Evolutionary conservation across 2,797 vertebrate species (phyloP).

Genomic region (Betta splendens): DNA sequence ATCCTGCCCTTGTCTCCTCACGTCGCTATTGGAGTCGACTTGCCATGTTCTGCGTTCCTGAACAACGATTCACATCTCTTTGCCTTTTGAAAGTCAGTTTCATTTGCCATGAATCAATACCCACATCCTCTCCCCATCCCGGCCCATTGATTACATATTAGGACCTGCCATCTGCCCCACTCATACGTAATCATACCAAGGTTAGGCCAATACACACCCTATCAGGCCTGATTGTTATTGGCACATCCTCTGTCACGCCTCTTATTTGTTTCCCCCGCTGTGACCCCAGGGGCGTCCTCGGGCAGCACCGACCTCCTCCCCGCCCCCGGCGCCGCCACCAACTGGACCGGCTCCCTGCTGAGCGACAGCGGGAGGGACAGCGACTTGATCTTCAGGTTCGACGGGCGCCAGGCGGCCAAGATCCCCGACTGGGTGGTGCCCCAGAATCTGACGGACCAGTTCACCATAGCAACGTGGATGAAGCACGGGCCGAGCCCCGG

Average conservation of each 20-base stretch:
- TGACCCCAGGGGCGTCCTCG: conserved; percentile 88
- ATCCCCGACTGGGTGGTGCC: conserved; percentile 93
- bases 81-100: conserved; percentile 65
- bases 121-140: conserved; percentile 60
- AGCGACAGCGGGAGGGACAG: conserved; percentile 88
- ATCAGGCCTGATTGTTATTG: conserved; percentile 60
- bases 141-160: conserved; percentile 74
- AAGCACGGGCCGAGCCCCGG: conserved; percentile 94
- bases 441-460: conserved; percentile 95
- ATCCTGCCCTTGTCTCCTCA: conserved; percentile 11
- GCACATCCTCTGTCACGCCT: conserved; percentile 50
- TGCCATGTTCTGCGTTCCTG: conserved; percentile 28
- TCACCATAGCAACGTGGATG: conserved; percentile 97
- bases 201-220: conserved; percentile 50
- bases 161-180: conserved; percentile 60
- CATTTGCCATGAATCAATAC: conserved; percentile 72
- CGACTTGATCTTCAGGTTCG: conserved; percentile 92
- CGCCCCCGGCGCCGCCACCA: conserved; percentile 84
- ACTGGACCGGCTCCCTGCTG: conserved; percentile 92
- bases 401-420: conserved; percentile 93
- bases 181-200: conserved; percentile 72
- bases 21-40: conserved; percentile 26
- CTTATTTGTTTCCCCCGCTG: conserved; percentile 37
- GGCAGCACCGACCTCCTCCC: conserved; percentile 95
- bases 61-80: conserved; percentile 38